A percentile compares a stretch with the other conserved stretches of the same genome.
Evolutionary conservation across 2,113 vertebrate species (phyloP).

Genomic region (Tringa solitaria): DNA sequence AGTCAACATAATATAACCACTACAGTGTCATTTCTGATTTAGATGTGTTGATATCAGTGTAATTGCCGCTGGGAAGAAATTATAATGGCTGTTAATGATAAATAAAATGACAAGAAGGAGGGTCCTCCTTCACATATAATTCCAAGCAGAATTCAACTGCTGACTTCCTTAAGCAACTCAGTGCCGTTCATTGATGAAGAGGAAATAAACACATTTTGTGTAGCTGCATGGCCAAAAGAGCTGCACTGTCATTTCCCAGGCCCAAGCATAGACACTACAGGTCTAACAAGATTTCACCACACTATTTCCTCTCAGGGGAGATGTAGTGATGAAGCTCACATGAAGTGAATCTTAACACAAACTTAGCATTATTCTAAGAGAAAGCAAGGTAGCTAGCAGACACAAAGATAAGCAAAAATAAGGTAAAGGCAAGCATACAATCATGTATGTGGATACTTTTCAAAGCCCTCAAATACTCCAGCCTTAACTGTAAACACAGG

Average conservation of each 20-base stretch:
- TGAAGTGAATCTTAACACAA: background rate
- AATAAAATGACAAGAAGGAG: conserved; percentile 73
- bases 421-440: background rate
- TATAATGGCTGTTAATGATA: conserved; percentile 73
- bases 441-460: background rate
- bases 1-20: conserved; percentile 71
- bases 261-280: background rate
- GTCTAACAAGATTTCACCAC: background rate
- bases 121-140: conserved; percentile 56
- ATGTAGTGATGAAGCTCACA: background rate
- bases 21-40: conserved; percentile 72
- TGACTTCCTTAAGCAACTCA: background rate
- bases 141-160: conserved; percentile 9
- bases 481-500: background rate
- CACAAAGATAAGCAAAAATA: background rate
- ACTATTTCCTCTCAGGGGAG: background rate
- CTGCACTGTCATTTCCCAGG: background rate
- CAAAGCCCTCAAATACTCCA: background rate
- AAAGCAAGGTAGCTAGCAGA: background rate
- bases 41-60: conserved; percentile 69
- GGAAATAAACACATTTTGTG: background rate
- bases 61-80: conserved; percentile 74
- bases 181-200: background rate
- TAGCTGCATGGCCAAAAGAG: background rate
- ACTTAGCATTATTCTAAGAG: background rate